phyloP scores from a whole-genome alignment of 1,140 invertebrate species.

The Drosophila truncata region DNA sequence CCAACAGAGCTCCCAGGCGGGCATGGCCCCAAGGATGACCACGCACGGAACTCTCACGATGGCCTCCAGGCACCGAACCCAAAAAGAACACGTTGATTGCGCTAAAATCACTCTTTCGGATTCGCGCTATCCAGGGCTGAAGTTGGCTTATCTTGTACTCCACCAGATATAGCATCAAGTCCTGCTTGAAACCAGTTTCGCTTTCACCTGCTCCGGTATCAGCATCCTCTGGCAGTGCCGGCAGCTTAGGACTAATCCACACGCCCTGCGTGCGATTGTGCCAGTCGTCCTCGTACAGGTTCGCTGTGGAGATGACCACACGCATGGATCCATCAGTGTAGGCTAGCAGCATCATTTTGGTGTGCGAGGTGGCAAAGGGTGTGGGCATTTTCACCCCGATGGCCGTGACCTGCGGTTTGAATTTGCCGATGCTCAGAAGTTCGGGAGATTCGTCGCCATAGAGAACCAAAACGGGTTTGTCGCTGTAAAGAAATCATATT shows the following conservation, averaged over 20 bases:
- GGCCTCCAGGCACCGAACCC: constrained; percentile 93
- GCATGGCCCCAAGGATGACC: constrained; percentile 90
- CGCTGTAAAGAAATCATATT: constrained; percentile 81
- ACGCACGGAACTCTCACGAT: constrained; percentile 87
- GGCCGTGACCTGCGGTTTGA: constrained; percentile 88
- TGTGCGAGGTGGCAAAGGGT: constrained; percentile 95
- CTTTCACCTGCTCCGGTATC: constrained; percentile 91
- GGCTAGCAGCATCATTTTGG: constrained; percentile 96
- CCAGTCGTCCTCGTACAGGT: constrained; percentile 96
- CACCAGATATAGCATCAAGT: constrained; percentile 92
- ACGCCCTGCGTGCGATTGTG: constrained; percentile 96
- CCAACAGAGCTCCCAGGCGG: constrained; percentile 88
- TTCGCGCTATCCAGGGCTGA: constrained; percentile 90
- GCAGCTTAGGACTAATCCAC: constrained; percentile 95
- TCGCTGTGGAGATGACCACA: constrained; percentile 96
- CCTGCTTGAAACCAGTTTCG: constrained; percentile 93
- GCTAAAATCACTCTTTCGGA: constrained; percentile 93
- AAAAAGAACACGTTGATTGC: constrained; percentile 94
- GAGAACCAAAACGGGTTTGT: constrained; percentile 91
- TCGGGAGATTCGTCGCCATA: constrained; percentile 91
- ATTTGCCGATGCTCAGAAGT: constrained; percentile 86
- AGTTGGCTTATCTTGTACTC: constrained; percentile 90
- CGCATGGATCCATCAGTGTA: constrained; percentile 93
- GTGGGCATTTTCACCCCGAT: constrained; percentile 91
- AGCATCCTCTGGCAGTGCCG: constrained; percentile 86